These are phyloP conservation scores for Sebastes aleutianus DNA, from an alignment of 2,797 vertebrate species.

Conservation along the genomic window DNA sequence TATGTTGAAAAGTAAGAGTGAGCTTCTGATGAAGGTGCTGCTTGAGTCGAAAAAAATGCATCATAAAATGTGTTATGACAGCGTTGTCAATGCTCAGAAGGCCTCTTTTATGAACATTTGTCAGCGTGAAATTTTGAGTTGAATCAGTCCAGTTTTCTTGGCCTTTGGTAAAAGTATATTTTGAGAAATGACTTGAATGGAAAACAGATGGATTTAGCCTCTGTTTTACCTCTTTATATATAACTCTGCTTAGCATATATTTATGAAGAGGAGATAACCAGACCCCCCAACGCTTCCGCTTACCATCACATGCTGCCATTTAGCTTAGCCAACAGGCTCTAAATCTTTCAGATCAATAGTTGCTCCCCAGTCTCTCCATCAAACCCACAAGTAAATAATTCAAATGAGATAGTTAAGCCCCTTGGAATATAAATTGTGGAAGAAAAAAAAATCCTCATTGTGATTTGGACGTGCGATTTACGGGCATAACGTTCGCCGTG, in stretches of 20 bases:
- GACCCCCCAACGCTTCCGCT: constrained; percentile 52
- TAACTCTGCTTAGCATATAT: constrained; percentile 27
- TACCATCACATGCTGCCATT: constrained; percentile 67
- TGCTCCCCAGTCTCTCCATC: constrained; percentile 73
- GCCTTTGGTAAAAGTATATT: constrained; percentile 14
- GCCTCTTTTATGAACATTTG: constrained; percentile 16
- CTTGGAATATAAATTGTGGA: constrained; percentile 72
- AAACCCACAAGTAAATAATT: constrained; percentile 82
- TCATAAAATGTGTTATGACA: constrained; percentile 29
- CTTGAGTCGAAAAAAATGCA: constrained; percentile 19
- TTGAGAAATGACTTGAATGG: not conserved
- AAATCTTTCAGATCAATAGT: constrained; percentile 81
- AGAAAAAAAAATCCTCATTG: constrained; percentile 52
- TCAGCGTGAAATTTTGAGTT: constrained; percentile 22
- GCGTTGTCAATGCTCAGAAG: constrained; percentile 8
- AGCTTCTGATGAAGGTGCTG: constrained; percentile 9
- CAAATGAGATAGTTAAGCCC: constrained; percentile 79
- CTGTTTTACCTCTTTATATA: constrained; percentile 45
- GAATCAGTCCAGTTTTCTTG: not conserved
- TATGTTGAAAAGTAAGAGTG: not conserved
- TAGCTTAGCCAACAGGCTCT: constrained; percentile 74
- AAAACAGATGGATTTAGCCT: not conserved
- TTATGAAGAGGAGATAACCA: constrained; percentile 58
- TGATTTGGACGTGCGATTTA: constrained; percentile 63
- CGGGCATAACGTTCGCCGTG: constrained; percentile 36